These are phyloP conservation scores for Percopsis transmontana DNA, from an alignment of 2,113 vertebrate species.

Conservation along the genomic window DNA sequence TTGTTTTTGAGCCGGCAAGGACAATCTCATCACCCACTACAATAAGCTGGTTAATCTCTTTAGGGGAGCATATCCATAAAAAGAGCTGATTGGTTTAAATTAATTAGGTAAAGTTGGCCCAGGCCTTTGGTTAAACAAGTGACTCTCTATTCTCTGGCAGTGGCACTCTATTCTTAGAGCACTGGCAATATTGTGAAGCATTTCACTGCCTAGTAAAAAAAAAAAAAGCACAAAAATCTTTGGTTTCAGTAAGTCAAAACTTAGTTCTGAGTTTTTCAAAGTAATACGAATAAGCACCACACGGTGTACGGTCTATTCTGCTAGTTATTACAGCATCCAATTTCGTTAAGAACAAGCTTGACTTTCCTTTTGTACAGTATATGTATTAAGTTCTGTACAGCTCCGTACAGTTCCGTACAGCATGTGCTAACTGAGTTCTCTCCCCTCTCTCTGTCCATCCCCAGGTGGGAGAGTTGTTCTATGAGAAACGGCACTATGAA, in stretches of 20 bases:
- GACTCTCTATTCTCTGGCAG: no score
- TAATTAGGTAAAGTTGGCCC: slow-evolving; percentile 60
- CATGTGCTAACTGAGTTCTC: background rate
- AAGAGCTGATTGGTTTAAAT: slow-evolving; percentile 69
- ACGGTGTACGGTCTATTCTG: background rate
- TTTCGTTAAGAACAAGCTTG: no score
- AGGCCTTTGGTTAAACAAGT: slow-evolving; percentile 39
- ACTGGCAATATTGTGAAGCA: background rate
- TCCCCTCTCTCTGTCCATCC: slow-evolving; percentile 8
- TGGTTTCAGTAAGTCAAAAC: no score
- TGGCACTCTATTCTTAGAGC: slow-evolving; percentile 41
- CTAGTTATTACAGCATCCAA: background rate
- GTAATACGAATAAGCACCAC: no score
- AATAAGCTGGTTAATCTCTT: slow-evolving; percentile 55
- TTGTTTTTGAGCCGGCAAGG: slow-evolving; percentile 32
- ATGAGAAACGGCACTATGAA: slow-evolving; percentile 85
- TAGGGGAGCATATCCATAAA: slow-evolving; percentile 60
- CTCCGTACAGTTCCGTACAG: no score
- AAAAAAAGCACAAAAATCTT: no score
- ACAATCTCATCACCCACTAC: slow-evolving; percentile 31
- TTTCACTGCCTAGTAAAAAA: background rate
- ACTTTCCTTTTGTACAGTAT: no score
- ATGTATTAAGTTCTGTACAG: no score
- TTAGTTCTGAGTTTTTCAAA: no score
- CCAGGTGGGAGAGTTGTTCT: slow-evolving; percentile 84